Conservation (phyloP, 2,888 invertebrate genomes). For the Griposia aprilina region DNA sequence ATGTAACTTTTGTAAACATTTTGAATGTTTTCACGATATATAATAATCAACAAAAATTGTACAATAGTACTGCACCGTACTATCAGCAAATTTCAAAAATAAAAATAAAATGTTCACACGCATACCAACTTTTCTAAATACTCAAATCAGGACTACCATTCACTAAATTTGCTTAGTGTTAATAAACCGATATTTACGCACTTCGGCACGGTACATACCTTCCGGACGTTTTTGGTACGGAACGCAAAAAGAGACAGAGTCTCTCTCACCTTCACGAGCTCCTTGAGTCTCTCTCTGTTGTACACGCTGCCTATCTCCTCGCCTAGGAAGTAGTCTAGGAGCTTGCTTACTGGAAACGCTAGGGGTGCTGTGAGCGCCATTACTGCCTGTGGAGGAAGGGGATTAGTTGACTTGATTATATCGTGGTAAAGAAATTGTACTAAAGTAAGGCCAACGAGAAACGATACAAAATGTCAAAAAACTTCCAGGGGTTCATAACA, state of each 20-base stretch:
- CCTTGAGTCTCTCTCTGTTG: constrained; percentile 98
- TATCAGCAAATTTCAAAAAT: too few relatives aligned
- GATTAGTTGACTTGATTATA: background rate
- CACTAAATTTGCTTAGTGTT: constrained; percentile 32
- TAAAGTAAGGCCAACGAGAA: too few relatives aligned
- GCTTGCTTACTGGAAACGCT: constrained; percentile 97
- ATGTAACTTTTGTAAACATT: too few relatives aligned
- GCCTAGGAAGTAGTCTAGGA: constrained; percentile 97
- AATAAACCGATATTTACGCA: background rate
- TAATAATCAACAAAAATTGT: too few relatives aligned
- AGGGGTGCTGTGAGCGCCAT: constrained; percentile 98
- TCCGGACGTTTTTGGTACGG: constrained; percentile 47
- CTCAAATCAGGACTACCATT: constrained; percentile 43
- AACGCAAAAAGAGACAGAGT: constrained; percentile 68
- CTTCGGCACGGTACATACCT: constrained; percentile 24
- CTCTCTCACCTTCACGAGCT: constrained; percentile 95
- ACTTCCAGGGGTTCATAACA: too few relatives aligned
- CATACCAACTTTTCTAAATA: constrained; percentile 34
- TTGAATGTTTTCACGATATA: too few relatives aligned
- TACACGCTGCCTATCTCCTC: constrained; percentile 99
- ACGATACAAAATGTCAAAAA: too few relatives aligned
- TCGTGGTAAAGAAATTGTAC: too few relatives aligned
- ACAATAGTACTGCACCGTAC: too few relatives aligned
- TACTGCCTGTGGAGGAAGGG: constrained; percentile 90
- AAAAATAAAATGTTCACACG: too few relatives aligned